Evolutionary conservation across 2,797 vertebrate species (phyloP), one percentile per base, ranked within the genome.

Genomic region (Aphelocoma californica): DNA sequence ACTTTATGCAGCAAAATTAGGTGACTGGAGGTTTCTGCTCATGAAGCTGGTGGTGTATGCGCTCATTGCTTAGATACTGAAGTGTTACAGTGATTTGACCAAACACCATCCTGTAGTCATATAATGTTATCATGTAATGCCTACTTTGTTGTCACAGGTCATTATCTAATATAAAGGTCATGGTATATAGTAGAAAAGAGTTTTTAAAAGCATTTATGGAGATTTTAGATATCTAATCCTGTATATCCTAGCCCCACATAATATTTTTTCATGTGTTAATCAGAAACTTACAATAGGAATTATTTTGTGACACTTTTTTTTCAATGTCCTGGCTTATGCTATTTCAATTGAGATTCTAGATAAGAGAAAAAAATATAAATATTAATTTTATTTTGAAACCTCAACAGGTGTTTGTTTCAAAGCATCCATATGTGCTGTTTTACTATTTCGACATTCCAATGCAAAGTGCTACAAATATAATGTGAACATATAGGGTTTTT

Each of bases 261-360:
- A 36, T 15, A 45, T 53, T 51, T 88, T 65, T 56, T 51, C 12
- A 16, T 10, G 3, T 29, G 7, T 28, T 88, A 45, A 40, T 73
- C 13, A 69, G 50, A 50, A 86, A 66, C 4, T 31, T 62, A 12
- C 3, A 44, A 42, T 44, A 18, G 2, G 28, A 25, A 34, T 34
- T 12, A 42, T 50, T 67, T 81, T 36, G 6, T 40, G 3, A 10
- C 9, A 1, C 5, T 29, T 84, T 60, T 73, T 81, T 83, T 61
- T 9, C 13, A 71, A 2, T 47, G 3, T 4, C 0, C 3, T 73
- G 8, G 23, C 16, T 79, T 67, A 32, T 14, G 2, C 2, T 60
- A 19, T 54, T 62, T 80, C 42, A 69, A n/a, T 26, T 48, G 53
- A 71, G 8, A 54, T 26, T 78, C 20, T 48, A 48, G 10, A 28